phyloP scores from a whole-genome alignment of 2,888 invertebrate species.

The Pseudococcus viburni region DNA sequence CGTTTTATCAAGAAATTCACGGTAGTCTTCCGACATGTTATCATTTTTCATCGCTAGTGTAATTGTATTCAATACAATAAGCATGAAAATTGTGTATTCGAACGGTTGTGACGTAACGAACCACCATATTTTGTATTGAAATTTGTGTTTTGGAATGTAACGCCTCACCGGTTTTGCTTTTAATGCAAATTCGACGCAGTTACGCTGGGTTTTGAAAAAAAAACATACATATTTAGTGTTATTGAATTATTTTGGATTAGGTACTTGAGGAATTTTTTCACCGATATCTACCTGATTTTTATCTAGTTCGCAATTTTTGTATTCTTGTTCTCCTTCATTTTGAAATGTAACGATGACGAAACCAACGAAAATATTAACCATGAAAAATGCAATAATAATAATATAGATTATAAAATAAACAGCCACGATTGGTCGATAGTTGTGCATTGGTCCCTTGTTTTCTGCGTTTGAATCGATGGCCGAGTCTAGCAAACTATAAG shows the following conservation, averaged over 20 bases:
- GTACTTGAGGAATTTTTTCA: too few relatives aligned
- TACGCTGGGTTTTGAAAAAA: conserved; percentile 75
- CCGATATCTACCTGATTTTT: conserved; percentile 86
- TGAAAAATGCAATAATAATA: conserved; percentile 99
- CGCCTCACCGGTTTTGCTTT: conserved; percentile 90
- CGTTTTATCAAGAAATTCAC: conserved; percentile 89
- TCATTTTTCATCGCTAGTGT: conserved; percentile 98
- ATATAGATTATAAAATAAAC: conserved; percentile 99
- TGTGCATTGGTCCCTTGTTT: conserved; percentile 95
- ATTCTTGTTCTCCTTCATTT: conserved; percentile 99
- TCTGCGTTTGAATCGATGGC: conserved; percentile 98
- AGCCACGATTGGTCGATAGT: conserved; percentile 97
- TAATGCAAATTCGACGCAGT: conserved; percentile 96
- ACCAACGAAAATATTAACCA: conserved; percentile 99
- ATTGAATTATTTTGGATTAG: not conserved
- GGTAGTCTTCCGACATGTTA: conserved; percentile 86
- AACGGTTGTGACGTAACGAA: conserved; percentile 99
- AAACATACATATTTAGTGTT: not conserved
- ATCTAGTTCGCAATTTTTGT: conserved; percentile 98
- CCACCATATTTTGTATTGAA: conserved; percentile 99
- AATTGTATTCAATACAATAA: conserved; percentile 98
- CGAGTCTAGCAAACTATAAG: conserved; percentile 89
- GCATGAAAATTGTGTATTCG: conserved; percentile 97
- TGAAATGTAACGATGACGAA: conserved; percentile 99
- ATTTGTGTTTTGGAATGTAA: conserved; percentile 98